Evolutionary conservation across 2,113 vertebrate species (phyloP).

Genomic region (Geococcyx californianus): DNA sequence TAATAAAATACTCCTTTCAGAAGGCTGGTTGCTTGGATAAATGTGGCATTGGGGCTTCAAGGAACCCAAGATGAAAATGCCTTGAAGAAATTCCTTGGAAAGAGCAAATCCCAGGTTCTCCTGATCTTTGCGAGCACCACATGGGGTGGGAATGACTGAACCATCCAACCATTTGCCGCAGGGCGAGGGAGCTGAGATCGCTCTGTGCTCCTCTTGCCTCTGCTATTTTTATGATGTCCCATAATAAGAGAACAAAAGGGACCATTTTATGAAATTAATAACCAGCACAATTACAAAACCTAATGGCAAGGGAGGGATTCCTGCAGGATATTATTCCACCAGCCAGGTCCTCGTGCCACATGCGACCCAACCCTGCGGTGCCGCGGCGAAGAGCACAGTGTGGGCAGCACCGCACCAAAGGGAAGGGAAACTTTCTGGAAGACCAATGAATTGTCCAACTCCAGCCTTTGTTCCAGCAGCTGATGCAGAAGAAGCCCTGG

Average conservation of each 20-base stretch:
- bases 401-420: fast-evolving
- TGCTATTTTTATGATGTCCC: slow-evolving; percentile 67
- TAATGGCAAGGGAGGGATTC: neutral
- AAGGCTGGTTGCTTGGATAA: slow-evolving; percentile 13
- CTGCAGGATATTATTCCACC: neutral
- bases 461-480: slow-evolving; percentile 21
- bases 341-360: neutral
- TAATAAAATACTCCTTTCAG: slow-evolving; percentile 58
- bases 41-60: slow-evolving; percentile 48
- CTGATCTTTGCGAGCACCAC: neutral
- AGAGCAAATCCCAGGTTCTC: slow-evolving; percentile 68
- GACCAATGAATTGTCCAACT: neutral
- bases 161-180: slow-evolving; percentile 14
- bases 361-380: neutral
- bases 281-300: slow-evolving; percentile 53
- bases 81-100: slow-evolving; percentile 65
- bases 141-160: slow-evolving; percentile 42
- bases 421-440: slow-evolving; percentile 15
- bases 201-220: slow-evolving; percentile 44
- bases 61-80: slow-evolving; percentile 53
- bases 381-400: fast-evolving
- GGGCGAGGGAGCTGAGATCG: slow-evolving; percentile 21
- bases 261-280: slow-evolving; percentile 47
- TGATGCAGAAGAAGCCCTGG: neutral
- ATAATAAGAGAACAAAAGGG: slow-evolving; percentile 64